Conservation (phyloP, 2,888 invertebrate genomes). For the Lycocerus yunnanus region DNA sequence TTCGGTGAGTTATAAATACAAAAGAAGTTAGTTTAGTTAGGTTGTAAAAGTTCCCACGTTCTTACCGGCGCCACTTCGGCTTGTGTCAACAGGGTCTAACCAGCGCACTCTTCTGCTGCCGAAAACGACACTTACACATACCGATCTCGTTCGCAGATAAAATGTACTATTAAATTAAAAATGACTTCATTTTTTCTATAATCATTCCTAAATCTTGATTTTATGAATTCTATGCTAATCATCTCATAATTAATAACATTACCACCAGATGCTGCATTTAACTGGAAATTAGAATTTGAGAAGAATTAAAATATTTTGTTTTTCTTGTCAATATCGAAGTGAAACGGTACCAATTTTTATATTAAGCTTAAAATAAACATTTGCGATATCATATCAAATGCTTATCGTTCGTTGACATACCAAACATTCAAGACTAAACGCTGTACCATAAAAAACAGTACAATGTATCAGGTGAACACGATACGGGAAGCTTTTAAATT, state of each 20-base stretch:
- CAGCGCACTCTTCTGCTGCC: constrained; percentile 18
- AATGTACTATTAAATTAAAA: constrained; percentile 26
- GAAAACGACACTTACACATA: constrained; percentile 30
- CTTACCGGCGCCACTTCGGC: constrained; percentile 27
- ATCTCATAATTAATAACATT: neutral
- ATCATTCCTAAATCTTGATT: constrained; percentile 1
- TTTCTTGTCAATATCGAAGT: neutral
- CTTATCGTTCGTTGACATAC: neutral
- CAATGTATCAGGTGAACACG: neutral
- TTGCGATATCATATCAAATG: neutral
- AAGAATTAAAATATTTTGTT: neutral
- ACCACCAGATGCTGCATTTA: neutral
- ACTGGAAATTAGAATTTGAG: neutral
- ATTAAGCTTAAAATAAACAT: neutral
- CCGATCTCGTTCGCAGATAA: constrained; percentile 27
- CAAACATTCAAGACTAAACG: neutral
- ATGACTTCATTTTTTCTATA: constrained; percentile 11
- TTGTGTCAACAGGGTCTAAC: constrained; percentile 27
- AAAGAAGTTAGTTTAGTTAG: constrained; percentile 18
- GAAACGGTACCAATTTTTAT: neutral
- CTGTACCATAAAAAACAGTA: neutral
- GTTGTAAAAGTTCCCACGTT: constrained; percentile 28
- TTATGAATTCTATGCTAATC: constrained; percentile 3
- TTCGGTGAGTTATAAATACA: constrained; percentile 21
- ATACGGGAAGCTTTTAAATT: neutral